A percentile compares a stretch with the other conserved stretches of the same genome.
Evolutionary conservation across 2,113 vertebrate species (phyloP).

Genomic region (Gulo gulo): DNA sequence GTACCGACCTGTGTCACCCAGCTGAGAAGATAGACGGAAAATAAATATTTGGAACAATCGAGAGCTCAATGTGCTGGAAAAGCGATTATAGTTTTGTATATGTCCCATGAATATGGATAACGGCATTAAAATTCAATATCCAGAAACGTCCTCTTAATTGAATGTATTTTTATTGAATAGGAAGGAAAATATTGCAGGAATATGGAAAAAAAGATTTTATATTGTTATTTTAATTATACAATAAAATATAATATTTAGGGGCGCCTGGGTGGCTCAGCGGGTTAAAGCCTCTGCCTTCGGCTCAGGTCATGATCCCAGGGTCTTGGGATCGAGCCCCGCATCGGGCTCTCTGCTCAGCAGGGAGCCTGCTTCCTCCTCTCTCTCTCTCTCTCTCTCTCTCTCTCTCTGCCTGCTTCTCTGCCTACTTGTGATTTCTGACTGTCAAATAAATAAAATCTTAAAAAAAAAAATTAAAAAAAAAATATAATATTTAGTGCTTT

Average conservation of each 20-base stretch:
- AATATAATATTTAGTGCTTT: background rate
- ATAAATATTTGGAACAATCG: constrained; percentile 77
- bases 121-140: background rate
- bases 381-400: too few species aligned
- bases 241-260: background rate
- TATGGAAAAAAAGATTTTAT: background rate
- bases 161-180: constrained; percentile 34
- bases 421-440: too few species aligned
- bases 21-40: constrained; percentile 82
- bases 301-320: too few species aligned
- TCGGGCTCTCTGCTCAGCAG: too few species aligned
- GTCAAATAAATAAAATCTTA: too few species aligned
- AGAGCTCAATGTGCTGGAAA: constrained; percentile 75
- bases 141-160: constrained; percentile 41
- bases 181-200: constrained; percentile 1
- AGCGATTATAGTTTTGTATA: constrained; percentile 70
- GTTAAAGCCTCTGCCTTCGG: too few species aligned
- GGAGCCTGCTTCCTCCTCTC: too few species aligned
- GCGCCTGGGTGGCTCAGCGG: too few species aligned
- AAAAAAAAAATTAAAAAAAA: too few species aligned
- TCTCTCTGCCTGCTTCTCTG: too few species aligned
- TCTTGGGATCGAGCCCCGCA: too few species aligned
- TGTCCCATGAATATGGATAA: constrained; percentile 69
- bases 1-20: constrained; percentile 95
- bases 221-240: background rate